Base-by-base conservation (phyloP, 2,797 vertebrate species). In the Tamandua tetradactyla region DNA sequence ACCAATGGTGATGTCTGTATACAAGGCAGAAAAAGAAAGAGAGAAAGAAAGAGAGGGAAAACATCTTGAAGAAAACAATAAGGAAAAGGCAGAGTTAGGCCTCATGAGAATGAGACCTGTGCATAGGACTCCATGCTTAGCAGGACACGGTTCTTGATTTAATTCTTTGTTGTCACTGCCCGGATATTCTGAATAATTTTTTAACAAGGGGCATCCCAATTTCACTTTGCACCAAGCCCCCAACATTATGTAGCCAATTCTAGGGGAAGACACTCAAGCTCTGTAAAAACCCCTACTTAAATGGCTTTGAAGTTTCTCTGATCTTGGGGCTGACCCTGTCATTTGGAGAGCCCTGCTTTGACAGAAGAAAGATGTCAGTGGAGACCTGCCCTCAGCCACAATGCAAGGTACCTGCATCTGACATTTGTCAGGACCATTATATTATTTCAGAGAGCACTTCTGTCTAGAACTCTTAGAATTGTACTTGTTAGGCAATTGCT, bases 381-480 rank as follows among this genome's bases (percentile, higher is more conserved):
- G 37, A 89, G 49, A 62, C 0, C 4, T 3, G 9, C 80, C 23
- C 32, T 79, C 35, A 89, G 68, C 23, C 84, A 89, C 89, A 64
- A 37, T 1, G 2, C 15, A 68, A 35, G 47, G 47, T 1, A 17
- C 40, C 27, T n/a, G 64, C 40, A 79, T 69, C 30, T 89, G 79
- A 76, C 35, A 83, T 66, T 74, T 89, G 59, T 76, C 37, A 81
- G 20, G 27, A 62, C 62, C 25, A n/a, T n/a, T n/a, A 23, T 76
- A 62, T 52, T 35, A 81, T 72, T 93, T 74, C 68, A 61, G 44
- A 87, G 3, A 75, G 27, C 14, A 13, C 9, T n/a, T 89, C 84
- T 85, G 78, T 40, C 27, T 42, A 75, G 44, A 89, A 91, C 12
- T 79, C 62, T 74, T 85, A 23, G 7, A 74, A 87, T 32, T 52